phyloP scores from a whole-genome alignment of 1,140 invertebrate species.

The Melipona quadrifasciata region DNA sequence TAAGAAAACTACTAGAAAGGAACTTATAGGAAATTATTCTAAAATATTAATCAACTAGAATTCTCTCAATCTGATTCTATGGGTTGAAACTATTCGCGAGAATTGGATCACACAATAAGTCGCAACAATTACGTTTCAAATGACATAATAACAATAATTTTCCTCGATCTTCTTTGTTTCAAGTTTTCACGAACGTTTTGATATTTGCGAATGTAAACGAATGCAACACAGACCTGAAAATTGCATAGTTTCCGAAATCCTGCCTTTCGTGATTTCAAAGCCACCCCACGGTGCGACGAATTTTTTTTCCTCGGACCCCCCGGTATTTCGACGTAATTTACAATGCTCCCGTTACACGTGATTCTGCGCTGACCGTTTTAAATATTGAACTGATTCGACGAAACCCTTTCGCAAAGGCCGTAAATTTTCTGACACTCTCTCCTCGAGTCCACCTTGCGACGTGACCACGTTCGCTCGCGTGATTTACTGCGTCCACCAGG shows the following conservation, averaged over 20 bases:
- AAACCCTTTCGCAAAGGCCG: conserved; percentile 6
- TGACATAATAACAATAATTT: no score
- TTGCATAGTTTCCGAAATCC: not conserved
- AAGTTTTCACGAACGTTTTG: no score
- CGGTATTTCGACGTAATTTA: conserved; percentile 7
- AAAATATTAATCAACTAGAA: no score
- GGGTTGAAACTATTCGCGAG: no score
- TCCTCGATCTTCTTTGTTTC: no score
- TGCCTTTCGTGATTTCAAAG: no score
- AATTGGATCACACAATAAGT: no score
- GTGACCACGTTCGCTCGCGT: not conserved
- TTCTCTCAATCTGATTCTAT: no score
- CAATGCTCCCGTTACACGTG: not conserved
- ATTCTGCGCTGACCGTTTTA: not conserved
- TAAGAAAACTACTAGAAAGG: no score
- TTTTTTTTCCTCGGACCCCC: not conserved
- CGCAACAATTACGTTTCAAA: no score
- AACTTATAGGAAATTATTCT: no score
- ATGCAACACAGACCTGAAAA: conserved; percentile 8
- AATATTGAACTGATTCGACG: conserved; percentile 7
- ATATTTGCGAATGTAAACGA: no score
- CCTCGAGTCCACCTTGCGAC: not conserved
- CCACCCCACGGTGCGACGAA: not conserved
- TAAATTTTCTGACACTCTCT: conserved; percentile 11
- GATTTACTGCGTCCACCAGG: conserved; percentile 17